These are phyloP conservation scores for Candoia aspera DNA, from an alignment of 2,113 vertebrate genomes.

Conservation along the genomic window DNA sequence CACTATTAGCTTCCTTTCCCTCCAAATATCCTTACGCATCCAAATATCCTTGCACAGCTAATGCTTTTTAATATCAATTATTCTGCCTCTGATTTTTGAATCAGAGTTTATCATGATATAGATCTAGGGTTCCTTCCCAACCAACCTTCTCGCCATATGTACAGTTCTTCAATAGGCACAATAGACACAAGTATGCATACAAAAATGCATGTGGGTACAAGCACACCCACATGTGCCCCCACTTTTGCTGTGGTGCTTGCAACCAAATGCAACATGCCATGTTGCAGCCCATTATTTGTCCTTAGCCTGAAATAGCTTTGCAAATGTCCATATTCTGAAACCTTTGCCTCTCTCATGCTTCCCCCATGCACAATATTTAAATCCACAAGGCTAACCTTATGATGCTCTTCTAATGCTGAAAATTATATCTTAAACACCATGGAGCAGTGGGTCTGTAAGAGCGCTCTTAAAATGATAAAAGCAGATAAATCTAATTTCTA, in stretches of 20 bases:
- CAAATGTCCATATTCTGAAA: neutral
- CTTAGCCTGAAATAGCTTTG: neutral
- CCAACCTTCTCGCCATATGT: neutral
- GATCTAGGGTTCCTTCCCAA: neutral
- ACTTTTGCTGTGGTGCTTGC: neutral
- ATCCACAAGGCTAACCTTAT: neutral
- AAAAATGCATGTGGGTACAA: neutral
- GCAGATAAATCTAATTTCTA: neutral
- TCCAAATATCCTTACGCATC: neutral
- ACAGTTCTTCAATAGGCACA: neutral
- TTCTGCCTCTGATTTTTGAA: neutral
- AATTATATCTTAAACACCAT: neutral
- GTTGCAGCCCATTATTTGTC: no score
- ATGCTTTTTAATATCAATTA: neutral
- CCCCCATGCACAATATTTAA: neutral
- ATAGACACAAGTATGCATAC: neutral
- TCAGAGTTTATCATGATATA: neutral
- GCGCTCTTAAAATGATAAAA: neutral
- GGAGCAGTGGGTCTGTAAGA: neutral
- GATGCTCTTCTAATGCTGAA: neutral
- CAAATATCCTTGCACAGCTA: neutral
- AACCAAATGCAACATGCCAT: neutral
- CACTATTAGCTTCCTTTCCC: neutral
- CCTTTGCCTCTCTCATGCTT: no score
- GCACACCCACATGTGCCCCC: neutral